phyloP scores from a whole-genome alignment of 2,797 vertebrate genomes.

The Anniella stebbinsi region DNA sequence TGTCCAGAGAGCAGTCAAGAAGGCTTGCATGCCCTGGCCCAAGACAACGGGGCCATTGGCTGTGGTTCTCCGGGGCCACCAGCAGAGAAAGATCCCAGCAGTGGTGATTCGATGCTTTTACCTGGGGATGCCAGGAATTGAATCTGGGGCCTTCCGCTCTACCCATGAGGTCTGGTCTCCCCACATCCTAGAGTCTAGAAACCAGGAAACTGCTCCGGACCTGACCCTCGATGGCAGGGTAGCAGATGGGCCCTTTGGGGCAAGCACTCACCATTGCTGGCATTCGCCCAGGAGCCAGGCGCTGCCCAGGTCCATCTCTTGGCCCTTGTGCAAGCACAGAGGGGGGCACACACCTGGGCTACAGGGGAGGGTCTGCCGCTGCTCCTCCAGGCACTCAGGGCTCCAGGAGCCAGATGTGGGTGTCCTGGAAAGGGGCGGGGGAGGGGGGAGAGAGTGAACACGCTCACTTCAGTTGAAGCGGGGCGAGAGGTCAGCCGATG shows the following conservation, averaged over 20 bases:
- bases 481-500: background rate
- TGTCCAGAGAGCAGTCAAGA: background rate
- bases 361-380: conserved; percentile 86
- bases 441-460: too few relatives aligned
- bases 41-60: background rate
- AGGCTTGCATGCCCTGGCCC: too few relatives aligned
- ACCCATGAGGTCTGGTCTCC: too few relatives aligned
- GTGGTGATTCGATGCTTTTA: too few relatives aligned
- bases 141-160: too few relatives aligned
- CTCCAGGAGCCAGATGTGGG: conserved; percentile 78
- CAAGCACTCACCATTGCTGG: conserved; percentile 85
- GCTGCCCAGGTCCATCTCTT: conserved; percentile 82
- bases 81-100: too few relatives aligned
- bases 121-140: too few relatives aligned
- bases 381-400: conserved; percentile 82
- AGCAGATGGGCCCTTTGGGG: accelerated
- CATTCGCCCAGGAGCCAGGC: conserved; percentile 89
- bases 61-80: background rate
- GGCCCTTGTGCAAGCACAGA: conserved; percentile 82
- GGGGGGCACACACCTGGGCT: conserved; percentile 82
- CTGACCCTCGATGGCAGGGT: too few relatives aligned
- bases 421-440: conserved; percentile 75
- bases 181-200: too few relatives aligned
- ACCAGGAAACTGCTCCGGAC: too few relatives aligned
- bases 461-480: too few relatives aligned